Evolutionary conservation across 1,140 invertebrate species (phyloP).

Genomic region (Gonatopus flavifemur): DNA sequence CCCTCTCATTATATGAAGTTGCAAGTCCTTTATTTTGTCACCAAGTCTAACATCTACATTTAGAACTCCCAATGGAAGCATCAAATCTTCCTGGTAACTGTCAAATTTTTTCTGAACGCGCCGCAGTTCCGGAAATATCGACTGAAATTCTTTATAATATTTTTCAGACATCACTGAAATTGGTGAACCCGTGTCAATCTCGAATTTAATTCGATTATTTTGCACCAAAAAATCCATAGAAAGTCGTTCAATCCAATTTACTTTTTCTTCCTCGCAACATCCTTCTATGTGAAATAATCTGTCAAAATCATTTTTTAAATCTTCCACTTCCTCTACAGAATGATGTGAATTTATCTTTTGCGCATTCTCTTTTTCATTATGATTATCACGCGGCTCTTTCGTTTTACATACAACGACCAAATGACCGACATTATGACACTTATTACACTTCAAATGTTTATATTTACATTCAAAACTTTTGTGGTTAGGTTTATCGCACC

Average conservation of each 20-base stretch:
- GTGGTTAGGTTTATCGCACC: no score
- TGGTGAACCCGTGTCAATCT: conserved; percentile 7
- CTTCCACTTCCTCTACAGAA: no score
- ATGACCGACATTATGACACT: no score
- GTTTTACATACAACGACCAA: no score
- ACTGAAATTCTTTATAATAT: neutral
- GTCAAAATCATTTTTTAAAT: neutral
- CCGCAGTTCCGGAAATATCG: neutral
- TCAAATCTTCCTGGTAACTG: neutral
- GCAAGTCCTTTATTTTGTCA: no score
- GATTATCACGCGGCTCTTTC: neutral
- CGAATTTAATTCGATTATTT: neutral
- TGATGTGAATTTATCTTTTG: neutral
- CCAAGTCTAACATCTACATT: no score
- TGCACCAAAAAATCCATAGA: neutral
- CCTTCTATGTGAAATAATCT: neutral
- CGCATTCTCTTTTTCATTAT: neutral
- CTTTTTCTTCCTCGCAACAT: neutral
- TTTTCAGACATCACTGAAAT: conserved; percentile 1
- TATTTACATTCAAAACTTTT: no score
- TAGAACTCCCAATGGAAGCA: no score
- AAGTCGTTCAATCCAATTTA: no score
- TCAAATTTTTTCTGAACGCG: neutral
- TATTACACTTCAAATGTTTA: no score
- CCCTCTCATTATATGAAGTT: no score